Evolutionary conservation across 2,888 invertebrate genomes (phyloP), one percentile per base, ranked within the genome.

Genomic region (Brenthis daphne): DNA sequence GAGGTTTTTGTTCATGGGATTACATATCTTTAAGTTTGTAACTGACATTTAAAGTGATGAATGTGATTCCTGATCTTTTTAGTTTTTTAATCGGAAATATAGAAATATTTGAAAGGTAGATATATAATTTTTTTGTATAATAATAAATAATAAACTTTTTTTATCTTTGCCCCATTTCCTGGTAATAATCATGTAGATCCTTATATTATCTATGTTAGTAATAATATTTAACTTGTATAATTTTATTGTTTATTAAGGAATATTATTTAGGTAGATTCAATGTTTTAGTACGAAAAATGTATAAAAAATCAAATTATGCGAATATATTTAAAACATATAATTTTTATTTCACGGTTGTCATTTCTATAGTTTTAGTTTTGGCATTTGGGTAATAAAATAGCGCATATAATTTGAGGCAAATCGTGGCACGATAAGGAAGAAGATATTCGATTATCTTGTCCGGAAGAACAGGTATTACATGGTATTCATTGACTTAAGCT

Each of bases 401-500:
- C 70, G 63, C 64, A 72, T 68, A 73, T 72, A 69, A 74, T 72
- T 70, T 72, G 71, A 72, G 61, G 60, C 68, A 67, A 73, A 67
- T 69, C 65, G 65, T 57, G 66, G 57, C 55, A 65, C 65, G 69
- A 74, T 71, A 70, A 75, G 70, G 71, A 72, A 69, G 71, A 72
- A 70, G 65, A 64, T 65, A 69, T 73, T 71, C 48, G 71, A 73
- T 71, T 73, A 71, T 74, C 71, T 73, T 71, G 74, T 73, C 70
- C 73, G 74, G 71, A 73, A 73, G 71, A 74, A 71, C 71, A 64
- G 70, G 70, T 70, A 70, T 69, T 71, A 73, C 70, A 72, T 71
- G 71, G 66, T 68, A 65, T 71, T 57, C 63, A 54, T 43, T 63
- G 53, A 56, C 51, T 67, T 64, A 69, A 66, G 74, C 47, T 47